A percentile compares a stretch with the other conserved stretches of the same genome.
phyloP scores from a whole-genome alignment of 92 coral and sea anemone genomes.

The Epizoanthus ramosus region DNA sequence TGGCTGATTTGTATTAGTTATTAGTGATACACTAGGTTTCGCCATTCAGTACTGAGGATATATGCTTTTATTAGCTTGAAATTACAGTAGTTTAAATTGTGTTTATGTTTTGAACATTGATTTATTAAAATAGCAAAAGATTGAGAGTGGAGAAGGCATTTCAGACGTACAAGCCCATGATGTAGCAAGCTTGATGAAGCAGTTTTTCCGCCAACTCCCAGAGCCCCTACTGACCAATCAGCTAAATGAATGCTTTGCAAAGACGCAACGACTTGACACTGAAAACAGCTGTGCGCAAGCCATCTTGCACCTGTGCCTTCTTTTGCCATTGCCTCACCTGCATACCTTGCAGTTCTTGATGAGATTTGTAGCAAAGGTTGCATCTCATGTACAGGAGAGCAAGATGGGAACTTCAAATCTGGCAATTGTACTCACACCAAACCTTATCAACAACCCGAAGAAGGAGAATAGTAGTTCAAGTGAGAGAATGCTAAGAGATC shows the following conservation, averaged over 20 bases:
- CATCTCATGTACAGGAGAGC: constrained; percentile 76
- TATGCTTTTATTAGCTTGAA: not conserved
- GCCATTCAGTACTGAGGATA: too few relatives aligned
- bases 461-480: constrained; percentile 80
- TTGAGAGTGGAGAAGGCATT: constrained; percentile 81
- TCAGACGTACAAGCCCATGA: constrained; percentile 90
- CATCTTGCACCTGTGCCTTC: constrained; percentile 74
- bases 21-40: too few relatives aligned
- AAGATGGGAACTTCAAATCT: constrained; percentile 93
- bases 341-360: constrained; percentile 82
- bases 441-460: constrained; percentile 78
- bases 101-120: not conserved
- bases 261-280: constrained; percentile 73
- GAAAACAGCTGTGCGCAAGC: constrained; percentile 75
- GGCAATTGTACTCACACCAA: constrained; percentile 94
- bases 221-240: constrained; percentile 91
- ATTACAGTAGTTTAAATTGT: not conserved
- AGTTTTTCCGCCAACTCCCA: constrained; percentile 94
- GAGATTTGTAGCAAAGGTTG: constrained; percentile 90
- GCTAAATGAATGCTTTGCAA: constrained; percentile 84
- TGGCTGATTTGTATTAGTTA: too few relatives aligned
- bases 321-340: constrained; percentile 84
- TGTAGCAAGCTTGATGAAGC: constrained; percentile 94
- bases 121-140: constrained; percentile 64
- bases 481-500: constrained; percentile 89